Evolutionary conservation across 2,113 vertebrate species (phyloP), one percentile per base, ranked within the genome.

Genomic region (Argyrosomus japonicus): DNA sequence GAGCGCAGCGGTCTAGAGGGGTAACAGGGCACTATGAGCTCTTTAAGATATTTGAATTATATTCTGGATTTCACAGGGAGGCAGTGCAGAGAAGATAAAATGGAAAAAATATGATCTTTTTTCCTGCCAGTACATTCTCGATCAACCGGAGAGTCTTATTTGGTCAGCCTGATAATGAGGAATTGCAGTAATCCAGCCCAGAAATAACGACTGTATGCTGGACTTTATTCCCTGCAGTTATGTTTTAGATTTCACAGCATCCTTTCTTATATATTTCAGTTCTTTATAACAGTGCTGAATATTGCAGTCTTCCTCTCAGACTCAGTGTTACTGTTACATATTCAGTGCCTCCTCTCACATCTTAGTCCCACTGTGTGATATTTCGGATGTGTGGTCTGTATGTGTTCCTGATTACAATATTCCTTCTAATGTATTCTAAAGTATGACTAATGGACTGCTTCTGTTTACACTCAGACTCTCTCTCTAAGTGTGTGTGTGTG

Each of bases 361-460:
- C 50, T 51, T 15, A 17, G 25, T 12, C 25, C 51, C 3, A 4
- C 36, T 15, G 50, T 32, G 72, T 36, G 21, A 65, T 40, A 32
- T 27, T 15, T 63, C n/a, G 11, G 40, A n/a, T 63, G 56, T 75
- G 70, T 8, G 23, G 36, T 63, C 68, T 45, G 50, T 73, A 13
- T 65, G 47, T n/a, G 27, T 53, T 73, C 27, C 51, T 65, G 73
- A 85, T 71, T 53, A 61, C 43, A 81, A 70, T 73, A 65, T 53
- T 12, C 63, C 58, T 54, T 48, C 67, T 88, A 86, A 76, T 87
- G 84, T 72, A 61, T 58, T 82, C 45, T 51, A 62, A 36, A 85
- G 76, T 62, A 54, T 72, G 81, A 68, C 68, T 84, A 83, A 87
- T 82, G 82, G 67, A 71, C 75, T 60, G 48, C 67, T 51, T 73